Evolutionary conservation across 2,888 invertebrate species (phyloP), one percentile per base, ranked within the genome.

Genomic region (Rhagonycha lutea): DNA sequence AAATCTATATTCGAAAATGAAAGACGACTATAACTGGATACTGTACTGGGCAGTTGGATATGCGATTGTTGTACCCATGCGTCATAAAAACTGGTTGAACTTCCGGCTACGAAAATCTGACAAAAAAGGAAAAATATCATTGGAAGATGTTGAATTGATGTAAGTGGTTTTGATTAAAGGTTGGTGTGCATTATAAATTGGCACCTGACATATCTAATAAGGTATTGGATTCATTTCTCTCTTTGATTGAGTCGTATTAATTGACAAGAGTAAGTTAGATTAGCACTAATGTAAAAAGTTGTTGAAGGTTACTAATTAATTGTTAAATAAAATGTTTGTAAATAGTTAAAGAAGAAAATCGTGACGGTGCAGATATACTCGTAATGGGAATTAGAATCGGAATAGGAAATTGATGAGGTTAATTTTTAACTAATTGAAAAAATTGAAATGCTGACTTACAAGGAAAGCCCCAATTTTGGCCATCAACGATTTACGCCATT

Each of bases 91-190:
- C 79, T 75, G 18, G 79, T 67, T 77, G 70, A 72, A 78, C 79
- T 80, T 81, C 80, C 80, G 78, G 79, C 79, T 74, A 80, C 79
- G 76, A 80, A 80, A 77, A 80, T 80, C 74, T 78, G 78, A 69
- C 79, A 77, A 74, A 77, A 79, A 75, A 79, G 74, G 78, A 74
- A 73, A 77, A 18, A 75, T 61, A 72, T 78, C 70, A 73, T 60
- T 69, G 61, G 32, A 10, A 24, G 18, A 18, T 18, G 18, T 18
- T 18, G 18, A 18, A 18, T 1, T 18, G 18, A 18, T 18, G 18
- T 26, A 72, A 18, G 23, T 72, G 68, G 26, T 23, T 32, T 29
- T 26, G 62, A 68, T 73, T 72, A 61, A 14, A 73, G 63, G 28
- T 71, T 67, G 67, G 77, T 68, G 75, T 77, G 47, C 69, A 32